Percentiles rank a stretch among this genome's conserved stretches.
Evolutionary conservation across 2,113 vertebrate species (phyloP).

Genomic region (Channa argus): DNA sequence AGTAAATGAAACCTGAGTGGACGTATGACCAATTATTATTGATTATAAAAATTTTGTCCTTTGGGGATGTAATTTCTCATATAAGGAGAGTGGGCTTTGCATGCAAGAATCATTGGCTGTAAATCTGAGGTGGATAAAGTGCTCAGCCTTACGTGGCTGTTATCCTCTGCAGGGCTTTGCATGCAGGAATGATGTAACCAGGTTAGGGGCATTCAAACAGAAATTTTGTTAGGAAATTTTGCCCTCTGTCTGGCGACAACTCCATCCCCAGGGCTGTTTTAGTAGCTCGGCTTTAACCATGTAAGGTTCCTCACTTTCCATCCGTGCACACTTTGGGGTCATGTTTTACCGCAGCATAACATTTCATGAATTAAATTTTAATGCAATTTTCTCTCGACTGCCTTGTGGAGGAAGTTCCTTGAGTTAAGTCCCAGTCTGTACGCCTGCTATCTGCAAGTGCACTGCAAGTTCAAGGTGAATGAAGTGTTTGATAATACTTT

Average conservation of each 20-base stretch:
- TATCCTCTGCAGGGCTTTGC: not conserved
- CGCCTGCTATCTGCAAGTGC: not conserved
- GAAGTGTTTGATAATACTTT: conserved; percentile 13
- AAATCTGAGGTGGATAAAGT: not conserved
- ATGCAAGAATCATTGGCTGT: not conserved
- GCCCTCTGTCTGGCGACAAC: not conserved
- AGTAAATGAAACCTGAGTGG: not conserved
- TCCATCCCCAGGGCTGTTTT: conserved; percentile 10
- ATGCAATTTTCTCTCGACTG: conserved; percentile 28
- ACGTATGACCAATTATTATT: conserved; percentile 9
- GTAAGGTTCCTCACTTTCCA: conserved; percentile 9
- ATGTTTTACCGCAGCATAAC: conserved; percentile 11
- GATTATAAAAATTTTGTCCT: conserved; percentile 12
- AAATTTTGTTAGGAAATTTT: not conserved
- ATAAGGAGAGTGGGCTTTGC: not conserved
- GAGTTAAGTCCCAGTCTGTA: not conserved
- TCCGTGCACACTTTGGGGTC: conserved; percentile 23
- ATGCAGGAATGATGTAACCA: conserved; percentile 14
- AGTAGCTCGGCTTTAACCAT: not conserved
- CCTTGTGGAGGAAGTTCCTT: not conserved
- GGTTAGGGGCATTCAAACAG: not conserved
- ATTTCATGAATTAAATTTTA: conserved; percentile 19
- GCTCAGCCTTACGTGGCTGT: conserved; percentile 2
- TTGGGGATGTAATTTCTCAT: conserved; percentile 10
- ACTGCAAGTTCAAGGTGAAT: conserved; percentile 7